Evolutionary conservation across 2,797 vertebrate genomes (phyloP).

Genomic region (Anniella stebbinsi): DNA sequence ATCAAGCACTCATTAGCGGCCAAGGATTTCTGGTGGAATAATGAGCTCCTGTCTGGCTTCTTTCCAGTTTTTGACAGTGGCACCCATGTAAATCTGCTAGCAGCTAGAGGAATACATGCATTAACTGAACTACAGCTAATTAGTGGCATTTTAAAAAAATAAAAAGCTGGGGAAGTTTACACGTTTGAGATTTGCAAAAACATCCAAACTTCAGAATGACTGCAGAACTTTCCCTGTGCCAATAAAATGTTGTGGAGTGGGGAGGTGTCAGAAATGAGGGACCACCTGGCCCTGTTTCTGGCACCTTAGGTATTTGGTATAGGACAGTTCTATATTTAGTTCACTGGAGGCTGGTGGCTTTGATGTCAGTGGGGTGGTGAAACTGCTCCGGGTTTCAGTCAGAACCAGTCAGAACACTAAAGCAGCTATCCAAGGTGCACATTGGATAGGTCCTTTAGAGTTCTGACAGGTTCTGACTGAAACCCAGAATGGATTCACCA

Average conservation of each 20-base stretch:
- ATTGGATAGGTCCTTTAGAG: too few relatives aligned
- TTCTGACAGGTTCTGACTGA: too few relatives aligned
- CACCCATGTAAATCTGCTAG: constrained; percentile 57
- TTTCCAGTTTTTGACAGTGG: constrained; percentile 64
- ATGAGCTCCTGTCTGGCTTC: constrained; percentile 66
- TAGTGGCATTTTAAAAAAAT: constrained; percentile 32
- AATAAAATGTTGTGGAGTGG: not conserved
- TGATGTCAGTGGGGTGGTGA: too few relatives aligned
- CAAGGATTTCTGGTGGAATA: constrained; percentile 68
- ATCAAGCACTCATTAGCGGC: constrained; percentile 67
- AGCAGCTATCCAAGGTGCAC: too few relatives aligned
- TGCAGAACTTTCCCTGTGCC: constrained; percentile 15
- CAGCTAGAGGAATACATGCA: constrained; percentile 59
- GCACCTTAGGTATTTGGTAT: not conserved
- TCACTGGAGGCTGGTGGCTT: too few relatives aligned
- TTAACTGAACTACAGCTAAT: constrained; percentile 61
- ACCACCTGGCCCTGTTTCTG: not conserved
- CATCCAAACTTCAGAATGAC: constrained; percentile 1
- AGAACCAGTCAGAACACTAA: too few relatives aligned
- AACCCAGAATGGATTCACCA: too few relatives aligned
- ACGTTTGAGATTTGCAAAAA: constrained; percentile 52
- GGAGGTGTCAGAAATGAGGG: not conserved
- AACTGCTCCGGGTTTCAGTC: too few relatives aligned
- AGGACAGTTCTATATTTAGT: not conserved
- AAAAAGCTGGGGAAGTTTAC: constrained; percentile 35